Percentiles rank a stretch among this genome's conserved stretches.
These are phyloP conservation scores for Hetaerina titia DNA, from an alignment of 2,888 invertebrate species.

Conservation along the genomic window DNA sequence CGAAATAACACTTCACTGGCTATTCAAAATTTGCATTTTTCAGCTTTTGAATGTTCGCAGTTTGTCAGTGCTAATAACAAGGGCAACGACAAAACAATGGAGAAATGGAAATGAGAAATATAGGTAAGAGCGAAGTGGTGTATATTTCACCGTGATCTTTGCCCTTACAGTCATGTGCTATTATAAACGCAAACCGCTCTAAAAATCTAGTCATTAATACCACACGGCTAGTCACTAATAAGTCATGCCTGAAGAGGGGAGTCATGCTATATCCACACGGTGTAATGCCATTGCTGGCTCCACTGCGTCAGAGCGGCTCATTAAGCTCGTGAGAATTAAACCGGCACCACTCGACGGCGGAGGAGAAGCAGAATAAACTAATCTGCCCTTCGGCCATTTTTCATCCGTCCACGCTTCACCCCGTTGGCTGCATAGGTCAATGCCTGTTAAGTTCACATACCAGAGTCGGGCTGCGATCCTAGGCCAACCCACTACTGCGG, in stretches of 20 bases:
- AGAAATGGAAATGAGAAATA: no score
- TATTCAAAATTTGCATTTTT: no score
- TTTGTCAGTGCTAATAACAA: no score
- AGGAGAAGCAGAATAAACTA: neutral
- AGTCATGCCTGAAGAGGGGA: neutral
- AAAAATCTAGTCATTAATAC: neutral
- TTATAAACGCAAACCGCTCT: neutral
- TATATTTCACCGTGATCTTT: no score
- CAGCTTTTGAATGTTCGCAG: no score
- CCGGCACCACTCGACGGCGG: neutral
- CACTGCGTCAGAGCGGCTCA: neutral
- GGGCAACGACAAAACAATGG: no score
- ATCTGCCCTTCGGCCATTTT: neutral
- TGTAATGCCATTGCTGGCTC: neutral
- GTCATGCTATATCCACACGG: neutral
- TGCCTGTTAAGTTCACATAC: slow-evolving; percentile 47
- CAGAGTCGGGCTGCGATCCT: neutral
- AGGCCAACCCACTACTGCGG: slow-evolving; percentile 40
- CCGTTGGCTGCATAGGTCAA: slow-evolving; percentile 37
- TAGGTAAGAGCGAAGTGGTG: no score
- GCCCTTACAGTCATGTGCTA: neutral
- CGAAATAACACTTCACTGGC: no score
- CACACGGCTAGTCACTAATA: neutral
- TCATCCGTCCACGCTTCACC: neutral
- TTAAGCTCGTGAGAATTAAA: neutral